Percentiles rank a stretch among this genome's conserved stretches.
phyloP scores from a whole-genome alignment of 2,113 vertebrate species.

The Cervus canadensis region DNA sequence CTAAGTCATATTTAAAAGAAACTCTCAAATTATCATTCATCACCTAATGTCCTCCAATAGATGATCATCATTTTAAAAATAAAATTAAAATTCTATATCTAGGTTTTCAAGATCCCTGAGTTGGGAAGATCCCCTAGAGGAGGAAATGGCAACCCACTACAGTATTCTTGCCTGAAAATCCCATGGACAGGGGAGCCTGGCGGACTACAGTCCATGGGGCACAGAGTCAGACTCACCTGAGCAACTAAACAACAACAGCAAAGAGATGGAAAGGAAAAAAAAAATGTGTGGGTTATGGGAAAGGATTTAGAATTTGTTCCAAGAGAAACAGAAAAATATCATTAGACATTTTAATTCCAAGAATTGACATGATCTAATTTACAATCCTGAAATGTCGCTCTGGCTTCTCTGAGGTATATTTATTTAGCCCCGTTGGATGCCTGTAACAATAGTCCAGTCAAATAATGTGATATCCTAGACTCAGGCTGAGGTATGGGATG shows the following conservation, averaged over 20 bases:
- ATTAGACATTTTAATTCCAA: neutral
- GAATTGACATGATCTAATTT: neutral
- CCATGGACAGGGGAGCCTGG: no score
- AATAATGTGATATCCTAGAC: neutral
- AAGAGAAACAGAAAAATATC: neutral
- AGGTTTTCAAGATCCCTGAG: neutral
- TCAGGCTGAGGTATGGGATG: neutral
- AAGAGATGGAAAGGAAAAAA: neutral
- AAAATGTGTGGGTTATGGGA: neutral
- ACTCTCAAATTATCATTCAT: neutral
- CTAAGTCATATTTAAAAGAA: neutral
- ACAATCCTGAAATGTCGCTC: neutral
- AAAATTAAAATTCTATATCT: neutral
- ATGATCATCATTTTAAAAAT: neutral
- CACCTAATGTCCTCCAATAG: neutral
- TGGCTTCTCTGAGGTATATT: neutral
- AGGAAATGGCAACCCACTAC: no score
- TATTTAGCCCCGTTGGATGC: neutral
- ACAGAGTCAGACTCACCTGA: no score
- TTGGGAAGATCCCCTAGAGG: no score
- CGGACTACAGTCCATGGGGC: no score
- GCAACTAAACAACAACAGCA: no score
- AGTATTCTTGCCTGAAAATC: no score
- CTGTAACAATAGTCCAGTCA: neutral
- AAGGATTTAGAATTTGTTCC: neutral